These are phyloP conservation scores for Phrynocephalus forsythii DNA, from an alignment of 2,797 vertebrate genomes.

Conservation along the genomic window DNA sequence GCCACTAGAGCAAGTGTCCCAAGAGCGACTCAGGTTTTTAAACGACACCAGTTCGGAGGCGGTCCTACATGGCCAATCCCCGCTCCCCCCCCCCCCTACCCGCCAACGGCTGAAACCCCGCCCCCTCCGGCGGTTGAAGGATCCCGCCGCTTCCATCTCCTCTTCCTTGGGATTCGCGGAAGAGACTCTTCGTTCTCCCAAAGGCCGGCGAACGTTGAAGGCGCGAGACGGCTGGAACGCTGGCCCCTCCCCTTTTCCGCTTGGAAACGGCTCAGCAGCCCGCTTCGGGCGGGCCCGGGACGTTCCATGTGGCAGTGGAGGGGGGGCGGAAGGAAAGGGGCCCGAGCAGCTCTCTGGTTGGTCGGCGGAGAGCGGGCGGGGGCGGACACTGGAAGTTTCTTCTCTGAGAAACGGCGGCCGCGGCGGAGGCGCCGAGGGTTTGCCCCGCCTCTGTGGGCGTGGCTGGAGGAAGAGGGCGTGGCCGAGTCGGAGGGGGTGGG, in stretches of 20 bases:
- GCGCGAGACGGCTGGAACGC: background rate
- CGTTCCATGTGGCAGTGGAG: background rate
- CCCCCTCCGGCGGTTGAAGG: too few relatives aligned
- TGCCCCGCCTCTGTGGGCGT: background rate
- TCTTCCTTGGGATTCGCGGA: background rate
- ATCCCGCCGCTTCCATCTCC: background rate
- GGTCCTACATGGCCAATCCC: background rate
- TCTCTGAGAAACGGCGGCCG: background rate
- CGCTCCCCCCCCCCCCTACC: too few relatives aligned
- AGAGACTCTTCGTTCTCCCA: background rate
- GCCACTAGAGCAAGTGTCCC: too few relatives aligned
- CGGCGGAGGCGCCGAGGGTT: accelerated
- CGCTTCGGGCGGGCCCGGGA: background rate
- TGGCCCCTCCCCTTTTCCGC: background rate
- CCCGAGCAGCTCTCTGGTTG: background rate
- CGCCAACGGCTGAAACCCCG: too few relatives aligned
- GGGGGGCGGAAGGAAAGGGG: background rate
- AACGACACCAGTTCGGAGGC: too few relatives aligned
- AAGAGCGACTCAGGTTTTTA: too few relatives aligned
- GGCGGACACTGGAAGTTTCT: background rate
- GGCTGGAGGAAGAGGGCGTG: background rate
- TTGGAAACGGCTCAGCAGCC: background rate
- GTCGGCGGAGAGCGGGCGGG: too few relatives aligned
- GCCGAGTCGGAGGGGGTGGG: background rate
- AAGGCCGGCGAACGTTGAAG: background rate